Conservation (phyloP, 2,888 invertebrate genomes). For the Apoda limacodes region DNA sequence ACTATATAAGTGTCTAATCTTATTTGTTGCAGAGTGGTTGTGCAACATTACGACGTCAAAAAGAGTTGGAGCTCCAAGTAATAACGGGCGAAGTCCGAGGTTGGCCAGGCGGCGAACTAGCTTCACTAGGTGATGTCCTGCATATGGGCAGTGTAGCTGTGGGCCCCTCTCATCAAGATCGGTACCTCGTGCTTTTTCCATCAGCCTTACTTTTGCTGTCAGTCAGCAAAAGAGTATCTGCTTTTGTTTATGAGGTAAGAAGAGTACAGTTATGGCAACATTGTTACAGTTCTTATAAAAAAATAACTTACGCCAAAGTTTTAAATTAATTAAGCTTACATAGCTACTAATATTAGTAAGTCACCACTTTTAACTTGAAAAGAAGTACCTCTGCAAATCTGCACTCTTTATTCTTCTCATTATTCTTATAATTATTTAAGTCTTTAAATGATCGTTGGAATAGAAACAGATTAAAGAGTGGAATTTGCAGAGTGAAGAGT, state of each 20-base stretch:
- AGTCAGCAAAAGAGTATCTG: conserved; percentile 91
- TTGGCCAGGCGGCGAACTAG: conserved; percentile 83
- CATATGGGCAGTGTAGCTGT: conserved; percentile 94
- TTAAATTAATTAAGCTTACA: neutral
- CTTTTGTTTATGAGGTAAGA: conserved; percentile 93
- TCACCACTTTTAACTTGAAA: too few relatives aligned
- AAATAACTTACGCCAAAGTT: too few relatives aligned
- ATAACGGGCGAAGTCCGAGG: conserved; percentile 93
- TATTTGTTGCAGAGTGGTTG: conserved; percentile 80
- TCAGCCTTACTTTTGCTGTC: conserved; percentile 89
- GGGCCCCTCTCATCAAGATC: conserved; percentile 85
- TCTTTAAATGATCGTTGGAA: too few relatives aligned
- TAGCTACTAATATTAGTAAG: too few relatives aligned
- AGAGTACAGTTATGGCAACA: neutral
- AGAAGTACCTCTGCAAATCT: too few relatives aligned
- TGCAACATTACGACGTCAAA: conserved; percentile 88
- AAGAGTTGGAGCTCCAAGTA: conserved; percentile 96
- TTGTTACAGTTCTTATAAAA: conserved; percentile 1
- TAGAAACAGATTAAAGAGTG: too few relatives aligned
- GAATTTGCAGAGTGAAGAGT: too few relatives aligned
- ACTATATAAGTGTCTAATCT: neutral
- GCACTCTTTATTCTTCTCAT: too few relatives aligned
- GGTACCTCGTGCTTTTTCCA: conserved; percentile 93
- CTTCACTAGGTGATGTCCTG: conserved; percentile 84
- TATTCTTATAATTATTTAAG: too few relatives aligned